Base-by-base conservation (phyloP, 2,888 invertebrate species). In the Sminthurides aquaticus region DNA sequence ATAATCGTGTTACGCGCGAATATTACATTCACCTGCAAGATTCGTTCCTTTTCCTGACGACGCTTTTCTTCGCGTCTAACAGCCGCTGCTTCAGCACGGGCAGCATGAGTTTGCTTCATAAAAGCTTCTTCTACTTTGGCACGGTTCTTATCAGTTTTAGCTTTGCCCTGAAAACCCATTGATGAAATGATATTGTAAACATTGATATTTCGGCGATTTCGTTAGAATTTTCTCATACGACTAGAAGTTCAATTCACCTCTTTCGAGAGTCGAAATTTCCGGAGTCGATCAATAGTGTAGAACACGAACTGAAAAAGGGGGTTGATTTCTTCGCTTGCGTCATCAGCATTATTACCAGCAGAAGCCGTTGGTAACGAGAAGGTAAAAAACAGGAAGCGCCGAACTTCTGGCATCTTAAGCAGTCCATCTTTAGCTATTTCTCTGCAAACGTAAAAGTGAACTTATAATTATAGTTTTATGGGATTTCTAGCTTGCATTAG, bases 1-100 rank as follows among this genome's bases (percentile, higher is more conserved):
- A n/a, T n/a, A n/a, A n/a, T n/a, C n/a, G n/a, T n/a, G n/a, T n/a
- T n/a, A n/a, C n/a, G n/a, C n/a, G n/a, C n/a, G n/a, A n/a, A n/a
- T n/a, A n/a, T n/a, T n/a, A n/a, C n/a, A n/a, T 15, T 34, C 64
- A 84, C 85, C 71, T 86, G 87, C 78, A 96, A 84, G 66, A 99
- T 90, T 69, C 88, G 85, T 77, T 99, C 98, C 78, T 98, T 97
- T 80, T 98, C 96, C 73, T 86, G 87, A 68, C 96, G 86, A 58
- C 92, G 85, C 75, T 91, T 91, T 78, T 99, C 97, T 79, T 99
- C 99, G 8, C 93, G 84, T 27, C 93, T 82, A 54, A 86, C 87
- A 43, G 97, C 97, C 1, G 98, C 98, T 27, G 94, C 94, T 81
- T 99, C 99, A 73, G 95, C 95, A 0, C 98, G 82, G 25, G 94